Conservation (phyloP, 2,113 vertebrate genomes). For the Empidonax traillii region DNA sequence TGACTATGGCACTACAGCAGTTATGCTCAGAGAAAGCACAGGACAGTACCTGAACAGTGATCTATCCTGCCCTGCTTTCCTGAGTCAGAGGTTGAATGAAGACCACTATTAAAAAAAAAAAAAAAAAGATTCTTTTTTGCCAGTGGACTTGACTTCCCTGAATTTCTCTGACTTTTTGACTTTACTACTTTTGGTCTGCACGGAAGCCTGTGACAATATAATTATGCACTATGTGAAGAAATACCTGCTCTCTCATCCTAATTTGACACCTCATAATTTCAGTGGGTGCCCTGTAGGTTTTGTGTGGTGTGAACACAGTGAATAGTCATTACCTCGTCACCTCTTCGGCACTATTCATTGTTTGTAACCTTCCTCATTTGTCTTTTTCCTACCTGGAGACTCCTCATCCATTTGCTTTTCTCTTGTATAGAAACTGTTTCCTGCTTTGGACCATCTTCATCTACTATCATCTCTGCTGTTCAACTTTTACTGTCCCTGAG, state of each 20-base stretch:
- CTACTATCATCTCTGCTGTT: not conserved
- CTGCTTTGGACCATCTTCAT: not conserved
- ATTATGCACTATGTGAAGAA: conserved; percentile 29
- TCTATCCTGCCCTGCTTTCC: not conserved
- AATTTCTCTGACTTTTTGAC: conserved; percentile 30
- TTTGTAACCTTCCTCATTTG: conserved; percentile 7
- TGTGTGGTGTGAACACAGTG: not conserved
- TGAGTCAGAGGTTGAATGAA: not conserved
- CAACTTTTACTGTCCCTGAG: not conserved
- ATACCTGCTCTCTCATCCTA: not conserved
- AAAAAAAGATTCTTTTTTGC: not conserved
- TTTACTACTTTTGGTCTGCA: conserved; percentile 5
- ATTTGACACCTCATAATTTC: conserved; percentile 56
- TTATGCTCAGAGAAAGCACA: not conserved
- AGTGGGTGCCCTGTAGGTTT: conserved; percentile 23
- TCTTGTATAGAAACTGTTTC: not conserved
- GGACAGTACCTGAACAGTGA: not conserved
- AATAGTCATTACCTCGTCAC: conserved; percentile 43
- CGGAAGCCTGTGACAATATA: conserved; percentile 44
- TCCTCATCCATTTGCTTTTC: not conserved
- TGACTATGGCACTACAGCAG: not conserved
- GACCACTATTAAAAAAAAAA: not conserved
- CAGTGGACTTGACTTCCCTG: not conserved
- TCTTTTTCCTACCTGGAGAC: not conserved
- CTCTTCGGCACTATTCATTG: not conserved